These are phyloP conservation scores for Poecilia wingei DNA, from an alignment of 2,797 vertebrate genomes.

Conservation along the genomic window DNA sequence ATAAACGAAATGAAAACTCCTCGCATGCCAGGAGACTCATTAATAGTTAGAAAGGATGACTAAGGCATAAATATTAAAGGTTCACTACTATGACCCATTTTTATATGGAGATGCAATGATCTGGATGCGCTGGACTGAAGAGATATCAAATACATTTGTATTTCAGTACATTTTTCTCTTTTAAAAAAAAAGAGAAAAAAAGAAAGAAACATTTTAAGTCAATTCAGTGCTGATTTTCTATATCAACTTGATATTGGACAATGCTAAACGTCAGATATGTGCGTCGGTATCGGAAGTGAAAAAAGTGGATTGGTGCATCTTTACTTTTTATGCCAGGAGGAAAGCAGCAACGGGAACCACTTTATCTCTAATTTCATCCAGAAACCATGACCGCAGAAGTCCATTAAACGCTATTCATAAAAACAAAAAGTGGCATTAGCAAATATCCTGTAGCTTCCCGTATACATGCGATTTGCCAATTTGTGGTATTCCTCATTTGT, in stretches of 20 bases:
- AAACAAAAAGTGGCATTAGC: slow-evolving; percentile 56
- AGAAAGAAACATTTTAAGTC: too few species aligned
- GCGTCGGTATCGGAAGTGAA: too few species aligned
- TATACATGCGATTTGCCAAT: slow-evolving; percentile 30
- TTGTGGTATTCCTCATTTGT: slow-evolving; percentile 41
- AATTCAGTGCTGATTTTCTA: too few species aligned
- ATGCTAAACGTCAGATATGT: too few species aligned
- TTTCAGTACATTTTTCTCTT: too few species aligned
- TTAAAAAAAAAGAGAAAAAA: too few species aligned
- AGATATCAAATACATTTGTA: too few species aligned
- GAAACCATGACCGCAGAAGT: slow-evolving; percentile 50
- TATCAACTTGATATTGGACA: too few species aligned
- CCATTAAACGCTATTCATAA: slow-evolving; percentile 52
- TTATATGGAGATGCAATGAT: slow-evolving; percentile 1
- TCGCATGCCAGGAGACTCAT: slow-evolving; percentile 22
- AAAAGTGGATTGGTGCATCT: too few species aligned
- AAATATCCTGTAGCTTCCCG: slow-evolving; percentile 36
- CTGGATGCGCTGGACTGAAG: too few species aligned
- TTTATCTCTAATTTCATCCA: slow-evolving; percentile 46
- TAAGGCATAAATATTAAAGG: slow-evolving; percentile 50
- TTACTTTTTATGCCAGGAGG: too few species aligned
- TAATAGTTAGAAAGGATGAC: slow-evolving; percentile 49
- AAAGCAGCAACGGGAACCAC: neutral
- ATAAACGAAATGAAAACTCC: slow-evolving; percentile 30
- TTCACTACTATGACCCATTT: slow-evolving; percentile 33